Base-by-base conservation (phyloP, 2,888 invertebrate species). In the Drosophila leonis region DNA sequence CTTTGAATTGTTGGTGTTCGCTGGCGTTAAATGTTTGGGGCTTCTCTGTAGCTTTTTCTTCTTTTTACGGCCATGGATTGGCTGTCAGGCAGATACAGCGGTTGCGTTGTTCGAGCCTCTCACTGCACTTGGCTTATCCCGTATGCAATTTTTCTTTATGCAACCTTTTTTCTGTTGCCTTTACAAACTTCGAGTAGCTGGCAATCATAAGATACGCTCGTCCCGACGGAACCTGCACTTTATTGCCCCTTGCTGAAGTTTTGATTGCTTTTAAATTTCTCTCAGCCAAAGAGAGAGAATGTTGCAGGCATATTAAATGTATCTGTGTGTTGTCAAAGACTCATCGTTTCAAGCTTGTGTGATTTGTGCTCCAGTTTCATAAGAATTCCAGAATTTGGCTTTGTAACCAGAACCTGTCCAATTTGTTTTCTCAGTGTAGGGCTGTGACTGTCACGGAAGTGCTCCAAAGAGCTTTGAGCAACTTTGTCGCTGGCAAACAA, bases 101-200 rank as follows among this genome's bases (percentile, higher is more conserved):
- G 37, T 2, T 42, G 44, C 27, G 41, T 49, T 44, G 42, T 13
- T 46, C 46, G 48, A 59, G 39, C 59, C 35, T 44, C 33, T 33
- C 24, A n/a, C 51, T 57, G 65, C 65, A 52, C 20, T 37, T 15
- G 20, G 12, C 51, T 62, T 49, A 66, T 80, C 80, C 76, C 59
- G 76, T 54, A 69, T 75, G 76, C 82, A 80, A 82, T 82, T 82
- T 77, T 75, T 83, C 67, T 57, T 56, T 63, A 49, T 59, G 57
- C 41, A 20, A 37, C 41, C 37, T 35, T 41, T 56, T 68, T 73
- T 33, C 68, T 56, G 64, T 49, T 60, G 67, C 54, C 75, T 42
- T 66, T 66, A 64, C 64, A 65, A 65, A 68, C 61, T 57, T 61
- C 18, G 48, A 49, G 61, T 66, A 35, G 15, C 59, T 80, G 62